Evolutionary conservation across 92 coral and sea anemone genomes (phyloP), one percentile per base, ranked within the genome.

Genomic region (Zoanthus solanderi): DNA sequence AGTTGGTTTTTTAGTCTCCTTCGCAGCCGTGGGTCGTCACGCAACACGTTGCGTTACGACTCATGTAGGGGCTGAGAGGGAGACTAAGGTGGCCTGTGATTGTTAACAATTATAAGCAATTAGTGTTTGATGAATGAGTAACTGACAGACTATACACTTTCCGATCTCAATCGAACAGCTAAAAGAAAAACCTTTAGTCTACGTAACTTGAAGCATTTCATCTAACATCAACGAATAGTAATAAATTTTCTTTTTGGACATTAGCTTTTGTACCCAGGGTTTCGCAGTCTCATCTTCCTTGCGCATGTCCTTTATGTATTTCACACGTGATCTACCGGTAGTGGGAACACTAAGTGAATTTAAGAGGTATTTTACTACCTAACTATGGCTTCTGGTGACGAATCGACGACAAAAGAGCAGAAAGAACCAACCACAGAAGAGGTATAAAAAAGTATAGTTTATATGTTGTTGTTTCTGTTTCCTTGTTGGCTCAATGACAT

Each of bases 371-470:
- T 93, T 93, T 89, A 78, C 87, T 74, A 67, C 69, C 54, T 78
- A 81, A 90, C 71, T 88, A 97, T 97, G 99, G 99, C 99, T 92
- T 97, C 99, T 94, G 99, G 99, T 79, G 99, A 97, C 87, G 96
- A 92, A 88, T 87, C 98, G 54, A 89, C 93, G 65, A 89, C 90
- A 15, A 97, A 97, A 91, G 97, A 97, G 78, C 92, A 95, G 82
- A 97, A 97, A 66, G 98, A 97, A 84, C 92, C 94, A 68, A 87
- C 89, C 8, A 85, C 88, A 32, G 94, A 92, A 69, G 96, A 97
- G 96, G 99, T 97, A 88, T 81, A 76, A 61, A 76, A 37, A 29
- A 50, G 44, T 18, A 17, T 12, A 14, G 48, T 50, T 90, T 58
- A 71, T 89, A 61, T n/a, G 75, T 66, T 15, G 85, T 45, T 81